These are phyloP conservation scores for Marcusenius ussheri DNA, from an alignment of 2,113 vertebrate species.

Conservation along the genomic window DNA sequence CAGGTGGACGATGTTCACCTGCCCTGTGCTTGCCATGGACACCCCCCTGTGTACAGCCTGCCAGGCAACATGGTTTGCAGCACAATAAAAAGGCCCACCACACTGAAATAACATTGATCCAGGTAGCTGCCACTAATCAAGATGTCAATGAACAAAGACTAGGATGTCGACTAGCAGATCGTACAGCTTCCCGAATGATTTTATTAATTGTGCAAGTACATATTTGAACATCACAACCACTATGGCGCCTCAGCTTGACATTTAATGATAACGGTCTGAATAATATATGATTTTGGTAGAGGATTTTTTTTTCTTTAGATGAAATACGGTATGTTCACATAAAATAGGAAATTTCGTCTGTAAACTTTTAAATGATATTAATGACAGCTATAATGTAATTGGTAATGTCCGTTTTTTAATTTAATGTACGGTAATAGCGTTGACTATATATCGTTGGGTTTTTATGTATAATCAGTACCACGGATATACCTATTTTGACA, in stretches of 20 bases:
- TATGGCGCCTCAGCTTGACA: neutral
- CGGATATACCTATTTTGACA: neutral
- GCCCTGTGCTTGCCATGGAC: constrained; percentile 45
- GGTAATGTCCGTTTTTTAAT: neutral
- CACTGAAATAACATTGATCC: constrained; percentile 53
- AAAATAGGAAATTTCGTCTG: neutral
- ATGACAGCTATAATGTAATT: neutral
- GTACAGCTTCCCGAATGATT: neutral
- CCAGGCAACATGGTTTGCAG: constrained; percentile 50
- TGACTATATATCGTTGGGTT: neutral
- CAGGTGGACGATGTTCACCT: constrained; percentile 54
- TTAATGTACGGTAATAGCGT: neutral
- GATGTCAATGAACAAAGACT: neutral
- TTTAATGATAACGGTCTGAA: neutral
- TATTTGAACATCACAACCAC: neutral
- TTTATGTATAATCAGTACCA: neutral
- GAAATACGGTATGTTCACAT: neutral
- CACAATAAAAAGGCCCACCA: constrained; percentile 46
- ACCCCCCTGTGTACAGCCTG: constrained; percentile 45
- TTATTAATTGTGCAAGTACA: neutral
- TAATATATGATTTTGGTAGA: neutral
- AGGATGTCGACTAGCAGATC: neutral
- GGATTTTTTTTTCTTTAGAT: neutral
- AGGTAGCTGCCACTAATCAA: constrained; percentile 37
- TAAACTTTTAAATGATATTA: neutral